Evolutionary conservation across 1,140 invertebrate species (phyloP), one percentile per base, ranked within the genome.

Genomic region (Hyles vespertilio): DNA sequence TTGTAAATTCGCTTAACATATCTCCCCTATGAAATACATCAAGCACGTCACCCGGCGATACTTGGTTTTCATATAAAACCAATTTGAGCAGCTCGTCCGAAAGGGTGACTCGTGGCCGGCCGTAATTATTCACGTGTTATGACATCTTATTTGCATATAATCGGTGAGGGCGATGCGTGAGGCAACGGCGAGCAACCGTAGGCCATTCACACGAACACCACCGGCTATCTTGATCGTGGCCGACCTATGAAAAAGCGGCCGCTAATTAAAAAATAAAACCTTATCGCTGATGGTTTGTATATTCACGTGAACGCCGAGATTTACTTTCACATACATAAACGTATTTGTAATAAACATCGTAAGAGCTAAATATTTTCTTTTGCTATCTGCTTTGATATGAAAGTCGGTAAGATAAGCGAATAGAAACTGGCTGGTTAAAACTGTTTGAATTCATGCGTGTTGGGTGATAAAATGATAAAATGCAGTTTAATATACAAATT

Each of bases 51-150:
- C 73, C 65, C 53, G 63, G 64, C 73, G 79, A 84, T 84, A 87
- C 70, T 84, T 66, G 70, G 77, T 70, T 86, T 82, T 81, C 79
- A 84, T 73, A 79, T 81, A 84, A 84, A 86, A 79, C 81, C 81
- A 87, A 86, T 87, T 84, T 87, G 80, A 77, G 79, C 59, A 72
- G 70, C 59, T 71, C 70, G 73, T 77, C 71, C 78, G 78, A 87
- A 88, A 87, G 85, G 84, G 85, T 74, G 77, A 85, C 72, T 79
- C 85, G 79, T 83, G 81, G 81, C 73, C 72, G 75, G 74, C 74
- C 74, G 84, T 86, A 84, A 89, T 89, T 89, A 89, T 86, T 89
- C 86, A 89, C 76, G 67, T 87, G 83, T 89, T 89, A 89, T 89
- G 86, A 89, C 86, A 89, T 86, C 77, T 74, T 74, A 87, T 89